Evolutionary conservation across 2,113 vertebrate genomes (phyloP).

Genomic region (Heterotilapia buettikoferi): DNA sequence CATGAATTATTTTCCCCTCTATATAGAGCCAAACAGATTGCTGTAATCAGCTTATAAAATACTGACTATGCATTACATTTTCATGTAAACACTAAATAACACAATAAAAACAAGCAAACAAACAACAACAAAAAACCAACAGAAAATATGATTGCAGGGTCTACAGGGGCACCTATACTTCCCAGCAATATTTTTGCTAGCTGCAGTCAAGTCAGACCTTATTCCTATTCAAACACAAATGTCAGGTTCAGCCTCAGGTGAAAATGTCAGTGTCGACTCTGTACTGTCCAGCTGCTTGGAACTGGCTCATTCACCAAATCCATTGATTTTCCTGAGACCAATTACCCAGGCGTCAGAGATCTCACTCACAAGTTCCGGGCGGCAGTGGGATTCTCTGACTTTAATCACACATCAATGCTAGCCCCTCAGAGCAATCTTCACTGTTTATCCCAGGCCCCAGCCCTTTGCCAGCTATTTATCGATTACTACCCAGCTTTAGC

Average conservation of each 20-base stretch:
- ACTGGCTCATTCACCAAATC: conserved; percentile 47
- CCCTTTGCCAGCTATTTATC: conserved; percentile 49
- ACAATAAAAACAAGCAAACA: background rate
- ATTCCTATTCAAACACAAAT: conserved; percentile 35
- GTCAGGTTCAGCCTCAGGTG: conserved; percentile 49
- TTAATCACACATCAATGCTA: conserved; percentile 70
- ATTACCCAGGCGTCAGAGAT: conserved; percentile 67
- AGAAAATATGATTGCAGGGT: background rate
- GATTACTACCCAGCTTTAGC: conserved; percentile 43
- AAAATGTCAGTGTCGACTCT: conserved; percentile 19
- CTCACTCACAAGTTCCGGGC: conserved; percentile 62
- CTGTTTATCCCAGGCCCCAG: conserved; percentile 54
- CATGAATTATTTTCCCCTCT: background rate
- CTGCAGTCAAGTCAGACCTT: background rate
- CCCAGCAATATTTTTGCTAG: background rate
- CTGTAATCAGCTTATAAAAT: background rate
- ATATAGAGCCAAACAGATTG: background rate
- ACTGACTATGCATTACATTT: background rate
- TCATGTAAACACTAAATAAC: background rate
- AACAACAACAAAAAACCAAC: background rate
- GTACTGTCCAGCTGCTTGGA: background rate
- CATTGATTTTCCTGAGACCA: conserved; percentile 66
- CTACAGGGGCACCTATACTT: background rate
- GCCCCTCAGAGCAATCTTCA: conserved; percentile 56
- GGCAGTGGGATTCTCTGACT: conserved; percentile 51